Base-by-base conservation (phyloP, 2,113 vertebrate species). In the Cacatua alba region DNA sequence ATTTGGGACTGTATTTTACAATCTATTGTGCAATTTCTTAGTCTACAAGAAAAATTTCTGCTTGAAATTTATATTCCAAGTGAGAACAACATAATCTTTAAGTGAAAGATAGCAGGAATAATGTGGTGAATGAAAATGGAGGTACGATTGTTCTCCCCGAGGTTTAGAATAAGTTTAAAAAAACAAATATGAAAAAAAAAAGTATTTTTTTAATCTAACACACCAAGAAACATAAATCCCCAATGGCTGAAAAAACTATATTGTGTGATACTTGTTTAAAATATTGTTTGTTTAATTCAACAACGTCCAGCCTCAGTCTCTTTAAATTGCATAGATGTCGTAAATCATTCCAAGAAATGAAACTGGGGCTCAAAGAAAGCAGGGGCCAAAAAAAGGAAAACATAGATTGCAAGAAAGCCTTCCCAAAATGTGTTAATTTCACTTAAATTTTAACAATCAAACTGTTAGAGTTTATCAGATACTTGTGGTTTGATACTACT, bases 11-110 rank as follows among this genome's bases (percentile, higher is more conserved):
- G 9, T 82, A 74, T 94, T 95, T 94, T 90, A 95, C 46, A 81
- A 85, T n/a, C 51, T 46, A 55, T 65, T 94, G 52, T 62, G 43
- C 24, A 92, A 86, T 88, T 86, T 91, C 24, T 71, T 55, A 35
- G 63, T 64, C 53, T 93, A 65, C 37, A 93, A 63, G 63, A 94
- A 87, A 89, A 88, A 82, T 6, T 63, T 88, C 25, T 82, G 3
- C 29, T 52, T 77, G 25, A 83, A 96, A 83, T 93, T 85, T 94
- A 93, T 96, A 88, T 81, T 67, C 70, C 82, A 94, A 90, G 33
- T 70, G 82, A 97, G 88, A 92, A 67, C 85, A 85, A 89, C 70
- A 35, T 13, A 93, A 16, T 37, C 43, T 6, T 3, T n/a, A 83
- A 75, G 29, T 68, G 48, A 90, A 84, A 94, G 92, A 92, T 64